Evolutionary conservation across 2,888 invertebrate genomes (phyloP).

Genomic region (Bimastos eiseni): DNA sequence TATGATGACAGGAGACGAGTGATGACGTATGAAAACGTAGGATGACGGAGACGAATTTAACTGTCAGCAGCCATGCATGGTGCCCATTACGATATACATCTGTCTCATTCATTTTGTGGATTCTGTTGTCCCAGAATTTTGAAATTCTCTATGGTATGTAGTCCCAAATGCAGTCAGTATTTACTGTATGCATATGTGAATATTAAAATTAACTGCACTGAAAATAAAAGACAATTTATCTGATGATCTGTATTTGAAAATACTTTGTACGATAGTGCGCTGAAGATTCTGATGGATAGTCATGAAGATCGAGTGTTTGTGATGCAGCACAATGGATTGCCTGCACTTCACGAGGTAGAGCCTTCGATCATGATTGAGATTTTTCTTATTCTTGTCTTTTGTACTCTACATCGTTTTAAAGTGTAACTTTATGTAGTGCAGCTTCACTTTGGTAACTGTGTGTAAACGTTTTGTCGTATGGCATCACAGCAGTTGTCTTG

Average conservation of each 20-base stretch:
- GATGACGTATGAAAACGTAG: too few relatives aligned
- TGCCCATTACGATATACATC: too few relatives aligned
- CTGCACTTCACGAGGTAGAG: constrained; percentile 75
- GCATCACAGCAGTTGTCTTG: too few relatives aligned
- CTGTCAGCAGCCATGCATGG: too few relatives aligned
- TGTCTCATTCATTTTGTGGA: too few relatives aligned
- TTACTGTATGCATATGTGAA: neutral
- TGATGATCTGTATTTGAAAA: neutral
- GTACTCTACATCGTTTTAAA: neutral
- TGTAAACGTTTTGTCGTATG: too few relatives aligned
- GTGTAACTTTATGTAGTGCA: neutral
- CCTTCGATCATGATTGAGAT: neutral
- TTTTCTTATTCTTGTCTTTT: neutral
- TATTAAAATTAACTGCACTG: neutral
- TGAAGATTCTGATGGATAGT: constrained; percentile 84
- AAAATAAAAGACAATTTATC: neutral
- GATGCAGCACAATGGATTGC: constrained; percentile 85
- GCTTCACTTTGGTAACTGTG: neutral
- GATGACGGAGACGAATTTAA: too few relatives aligned
- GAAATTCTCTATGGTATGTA: neutral
- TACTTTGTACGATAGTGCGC: constrained; percentile 63
- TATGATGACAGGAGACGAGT: too few relatives aligned
- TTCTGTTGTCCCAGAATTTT: too few relatives aligned
- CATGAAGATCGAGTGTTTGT: constrained; percentile 86
- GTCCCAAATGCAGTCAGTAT: neutral